These are phyloP conservation scores for Empis stercorea DNA, from an alignment of 2,888 invertebrate genomes.

Conservation along the genomic window DNA sequence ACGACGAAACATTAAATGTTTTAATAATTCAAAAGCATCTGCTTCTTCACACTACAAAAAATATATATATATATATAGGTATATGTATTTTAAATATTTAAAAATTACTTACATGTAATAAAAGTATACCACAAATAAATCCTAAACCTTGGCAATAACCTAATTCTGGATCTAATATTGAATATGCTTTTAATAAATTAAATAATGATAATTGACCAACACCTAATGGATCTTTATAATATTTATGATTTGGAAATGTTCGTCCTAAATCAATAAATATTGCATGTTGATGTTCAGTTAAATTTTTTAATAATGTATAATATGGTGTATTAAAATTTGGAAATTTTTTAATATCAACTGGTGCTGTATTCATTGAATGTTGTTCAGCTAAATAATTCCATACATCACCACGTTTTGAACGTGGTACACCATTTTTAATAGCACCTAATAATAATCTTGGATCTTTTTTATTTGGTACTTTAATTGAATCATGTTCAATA, in stretches of 20 bases:
- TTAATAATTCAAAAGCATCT: slow-evolving; percentile 72
- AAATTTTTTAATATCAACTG: slow-evolving; percentile 53
- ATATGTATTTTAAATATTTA: neutral
- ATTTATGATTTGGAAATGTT: slow-evolving; percentile 86
- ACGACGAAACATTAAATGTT: slow-evolving; percentile 83
- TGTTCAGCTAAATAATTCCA: slow-evolving; percentile 88
- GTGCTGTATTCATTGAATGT: slow-evolving; percentile 54
- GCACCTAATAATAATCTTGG: slow-evolving; percentile 60
- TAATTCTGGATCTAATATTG: slow-evolving; percentile 82
- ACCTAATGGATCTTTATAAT: slow-evolving; percentile 82
- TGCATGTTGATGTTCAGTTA: slow-evolving; percentile 92
- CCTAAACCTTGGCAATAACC: slow-evolving; percentile 96
- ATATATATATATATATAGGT: slow-evolving; percentile 1
- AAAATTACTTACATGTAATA: slow-evolving; percentile 67
- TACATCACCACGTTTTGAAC: slow-evolving; percentile 52
- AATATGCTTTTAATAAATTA: slow-evolving; percentile 92
- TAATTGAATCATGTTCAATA: slow-evolving; percentile 39
- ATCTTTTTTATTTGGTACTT: slow-evolving; percentile 45
- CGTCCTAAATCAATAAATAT: slow-evolving; percentile 86
- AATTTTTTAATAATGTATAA: slow-evolving; percentile 62
- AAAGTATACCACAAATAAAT: slow-evolving; percentile 85
- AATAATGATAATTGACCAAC: slow-evolving; percentile 88
- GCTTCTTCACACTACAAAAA: slow-evolving; percentile 73
- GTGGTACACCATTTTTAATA: slow-evolving; percentile 73
- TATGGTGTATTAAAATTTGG: slow-evolving; percentile 72